Conservation (phyloP, 2,113 vertebrate genomes). For the Tamias sibiricus region DNA sequence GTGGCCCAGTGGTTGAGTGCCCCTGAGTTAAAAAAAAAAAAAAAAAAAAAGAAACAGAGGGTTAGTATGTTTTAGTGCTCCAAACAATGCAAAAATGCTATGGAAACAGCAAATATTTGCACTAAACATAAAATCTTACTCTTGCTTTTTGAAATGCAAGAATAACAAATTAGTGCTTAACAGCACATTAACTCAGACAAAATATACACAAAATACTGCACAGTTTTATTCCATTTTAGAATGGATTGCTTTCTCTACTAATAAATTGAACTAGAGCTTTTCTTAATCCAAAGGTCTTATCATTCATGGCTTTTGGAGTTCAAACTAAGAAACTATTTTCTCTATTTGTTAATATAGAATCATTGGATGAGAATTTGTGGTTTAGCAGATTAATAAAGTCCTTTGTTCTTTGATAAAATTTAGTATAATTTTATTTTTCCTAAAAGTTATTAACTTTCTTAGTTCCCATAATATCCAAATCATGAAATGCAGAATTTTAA, state of each 20-base stretch:
- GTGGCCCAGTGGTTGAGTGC: too few relatives aligned
- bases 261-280: background rate
- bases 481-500: constrained; percentile 28
- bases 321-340: constrained; percentile 31
- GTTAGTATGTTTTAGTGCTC: background rate
- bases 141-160: constrained; percentile 23
- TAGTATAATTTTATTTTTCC: constrained; percentile 42
- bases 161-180: background rate
- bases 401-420: background rate
- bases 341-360: background rate
- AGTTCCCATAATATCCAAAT: background rate
- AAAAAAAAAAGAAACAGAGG: background rate
- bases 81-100: constrained; percentile 40
- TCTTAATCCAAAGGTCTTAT: background rate
- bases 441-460: constrained; percentile 14
- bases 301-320: background rate
- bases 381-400: background rate
- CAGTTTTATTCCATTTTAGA: background rate
- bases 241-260: background rate
- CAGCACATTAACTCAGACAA: background rate
- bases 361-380: background rate
- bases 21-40: too few relatives aligned
- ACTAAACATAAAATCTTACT: constrained; percentile 16
- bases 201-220: background rate
- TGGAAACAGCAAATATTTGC: background rate